These are phyloP conservation scores for Palythoa grandiflora DNA, from an alignment of 92 coral and sea anemone genomes.

Conservation along the genomic window DNA sequence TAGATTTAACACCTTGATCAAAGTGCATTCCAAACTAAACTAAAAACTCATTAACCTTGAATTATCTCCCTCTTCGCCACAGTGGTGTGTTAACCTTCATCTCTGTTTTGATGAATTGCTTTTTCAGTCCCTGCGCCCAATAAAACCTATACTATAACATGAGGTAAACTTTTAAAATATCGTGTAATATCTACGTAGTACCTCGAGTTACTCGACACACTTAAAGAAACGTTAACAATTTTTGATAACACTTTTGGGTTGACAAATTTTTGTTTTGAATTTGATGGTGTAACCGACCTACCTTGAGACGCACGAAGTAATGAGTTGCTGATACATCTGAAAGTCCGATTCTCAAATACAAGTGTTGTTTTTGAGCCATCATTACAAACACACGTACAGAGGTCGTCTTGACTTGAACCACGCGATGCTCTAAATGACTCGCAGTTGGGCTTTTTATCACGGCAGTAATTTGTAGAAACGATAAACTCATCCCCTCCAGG, in stretches of 20 bases:
- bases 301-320: constrained; percentile 29
- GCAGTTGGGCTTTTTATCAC: neutral
- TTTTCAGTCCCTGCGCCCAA: neutral
- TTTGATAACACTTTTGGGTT: neutral
- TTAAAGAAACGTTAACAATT: neutral
- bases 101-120: neutral
- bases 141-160: neutral
- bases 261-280: no score
- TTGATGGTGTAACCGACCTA: neutral
- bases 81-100: neutral
- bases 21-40: neutral
- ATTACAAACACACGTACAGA: constrained; percentile 17
- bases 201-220: neutral
- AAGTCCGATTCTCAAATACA: neutral
- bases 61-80: neutral
- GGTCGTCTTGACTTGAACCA: neutral
- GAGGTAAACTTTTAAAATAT: neutral
- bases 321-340: constrained; percentile 4
- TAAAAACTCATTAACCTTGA: neutral
- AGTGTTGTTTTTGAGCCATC: constrained; percentile 12
- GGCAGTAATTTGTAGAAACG: constrained; percentile 10
- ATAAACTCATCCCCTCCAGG: constrained; percentile 16
- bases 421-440: constrained; percentile 18
- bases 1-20: neutral
- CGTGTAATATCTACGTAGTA: neutral